Evolutionary conservation across 2,888 invertebrate genomes (phyloP), one percentile per base, ranked within the genome.

Genomic region (Thymelicus acteon): DNA sequence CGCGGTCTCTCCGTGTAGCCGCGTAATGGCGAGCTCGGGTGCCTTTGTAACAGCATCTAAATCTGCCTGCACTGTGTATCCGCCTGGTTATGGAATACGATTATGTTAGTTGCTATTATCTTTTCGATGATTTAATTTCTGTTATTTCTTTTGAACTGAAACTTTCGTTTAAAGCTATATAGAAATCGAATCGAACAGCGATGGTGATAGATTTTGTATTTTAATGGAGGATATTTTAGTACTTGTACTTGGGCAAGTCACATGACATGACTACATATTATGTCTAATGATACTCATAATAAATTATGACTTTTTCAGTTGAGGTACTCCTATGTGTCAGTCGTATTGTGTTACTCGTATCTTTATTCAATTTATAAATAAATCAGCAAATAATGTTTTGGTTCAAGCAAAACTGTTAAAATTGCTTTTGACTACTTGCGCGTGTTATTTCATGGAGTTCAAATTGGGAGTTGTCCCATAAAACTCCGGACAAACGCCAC

Each of bases 31-130:
- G 78, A 81, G 86, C 88, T 89, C 87, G 87, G 89, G 87, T 87
- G 90, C 92, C 88, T 92, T 89, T 90, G 90, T 92, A 92, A 90
- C 86, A 91, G 89, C 88, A 90, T 87, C 90, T 88, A 91, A 92
- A 92, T 91, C 90, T 88, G 87, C 84, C 82, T 80, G 81, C 82
- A 82, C 81, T 84, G 79, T 83, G 79, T 82, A 82, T 84, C 80
- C 74, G 78, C 77, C 79, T 83, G 80, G 86, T 85, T 86, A 84
- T 83, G 78, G 75, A 80, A 82, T 83, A 71, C 70, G 71, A 74
- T 73, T 68, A 71, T 66, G 62, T 61, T 71, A 19, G 57, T 67
- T 67, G 60, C 40, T 64, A n/a, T 62, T 31, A 37, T 68, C 52
- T 70, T 48, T 10, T 10, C 39, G 48, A 7, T 63, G 62, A 69